Evolutionary conservation across 2,113 vertebrate genomes (phyloP), one percentile per base, ranked within the genome.

Genomic region (Sinocyclocheilus grahami): DNA sequence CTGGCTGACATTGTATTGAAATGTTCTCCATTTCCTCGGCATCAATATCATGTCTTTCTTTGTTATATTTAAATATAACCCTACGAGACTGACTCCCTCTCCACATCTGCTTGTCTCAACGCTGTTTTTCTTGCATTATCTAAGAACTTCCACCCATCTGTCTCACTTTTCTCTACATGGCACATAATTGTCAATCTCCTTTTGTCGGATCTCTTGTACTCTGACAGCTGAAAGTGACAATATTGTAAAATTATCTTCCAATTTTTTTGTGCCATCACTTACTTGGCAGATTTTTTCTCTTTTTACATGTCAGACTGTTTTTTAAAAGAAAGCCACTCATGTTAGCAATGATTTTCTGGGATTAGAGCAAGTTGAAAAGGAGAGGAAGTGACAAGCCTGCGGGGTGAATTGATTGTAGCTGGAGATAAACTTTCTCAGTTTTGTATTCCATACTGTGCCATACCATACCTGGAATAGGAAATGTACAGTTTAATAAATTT

Each of bases 31-130:
- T 58, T 79, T 51, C 42, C 37, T 78, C 13, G 1, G 33, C 24
- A 63, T 78, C 77, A 78, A 84, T 86, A 75, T 58, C 48, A 86
- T 33, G 8, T 60, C 22, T 82, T 81, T 83, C 65, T 86, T 86
- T 87, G 85, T 85, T 84, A 77, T 71, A 69, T 78, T 71, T 53
- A 39, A 16, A 62, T 76, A 51, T 82, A 86, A 89, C 60, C 65
- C 67, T 71, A 37, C 6, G 16, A 33, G 30, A 69, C 30, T 33
- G 65, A 37, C 71, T 27, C 27, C 27, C 22, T n/a, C 11, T 13
- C 18, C 7, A 33, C 30, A 79, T 79, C 27, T 79, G 27, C 53
- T 58, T 33, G 75, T 82, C 9, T 18, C 10, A 4, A 33, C 1
- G 10, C 55, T 80, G 30, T 65, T 81, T 65, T 67, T 37, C 16